These are phyloP conservation scores for Dasyornis broadbenti DNA, from an alignment of 2,113 vertebrate genomes.

Conservation along the genomic window DNA sequence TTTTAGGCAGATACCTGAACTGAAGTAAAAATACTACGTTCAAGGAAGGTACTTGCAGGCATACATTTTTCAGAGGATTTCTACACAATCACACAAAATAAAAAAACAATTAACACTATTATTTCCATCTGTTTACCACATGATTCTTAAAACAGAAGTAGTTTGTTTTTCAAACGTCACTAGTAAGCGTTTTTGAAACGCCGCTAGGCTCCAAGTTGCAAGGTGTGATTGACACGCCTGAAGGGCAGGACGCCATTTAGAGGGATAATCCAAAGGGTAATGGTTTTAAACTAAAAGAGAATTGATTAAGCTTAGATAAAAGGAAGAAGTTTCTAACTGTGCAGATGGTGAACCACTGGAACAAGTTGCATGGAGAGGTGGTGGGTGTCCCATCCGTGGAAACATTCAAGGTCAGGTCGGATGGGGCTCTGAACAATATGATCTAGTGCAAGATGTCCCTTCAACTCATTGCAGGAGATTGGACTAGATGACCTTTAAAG, in stretches of 20 bases:
- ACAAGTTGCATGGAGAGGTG: background rate
- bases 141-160: background rate
- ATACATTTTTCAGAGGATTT: background rate
- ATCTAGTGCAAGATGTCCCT: background rate
- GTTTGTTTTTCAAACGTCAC: background rate
- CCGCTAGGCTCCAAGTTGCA: background rate
- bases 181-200: background rate
- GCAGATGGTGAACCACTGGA: background rate
- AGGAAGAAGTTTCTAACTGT: background rate
- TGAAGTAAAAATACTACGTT: background rate
- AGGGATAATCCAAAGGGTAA: background rate
- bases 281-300: background rate
- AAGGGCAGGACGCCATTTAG: background rate
- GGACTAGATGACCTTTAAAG: background rate
- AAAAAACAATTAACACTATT: background rate
- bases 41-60: background rate
- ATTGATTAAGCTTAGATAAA: background rate
- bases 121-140: background rate
- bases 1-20: background rate
- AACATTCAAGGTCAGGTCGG: background rate
- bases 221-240: rapidly evolving
- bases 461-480: background rate
- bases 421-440: background rate
- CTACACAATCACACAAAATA: background rate
- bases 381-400: background rate